Base-by-base conservation (phyloP, 2,113 vertebrate genomes). In the Hippocampus barbouri region DNA sequence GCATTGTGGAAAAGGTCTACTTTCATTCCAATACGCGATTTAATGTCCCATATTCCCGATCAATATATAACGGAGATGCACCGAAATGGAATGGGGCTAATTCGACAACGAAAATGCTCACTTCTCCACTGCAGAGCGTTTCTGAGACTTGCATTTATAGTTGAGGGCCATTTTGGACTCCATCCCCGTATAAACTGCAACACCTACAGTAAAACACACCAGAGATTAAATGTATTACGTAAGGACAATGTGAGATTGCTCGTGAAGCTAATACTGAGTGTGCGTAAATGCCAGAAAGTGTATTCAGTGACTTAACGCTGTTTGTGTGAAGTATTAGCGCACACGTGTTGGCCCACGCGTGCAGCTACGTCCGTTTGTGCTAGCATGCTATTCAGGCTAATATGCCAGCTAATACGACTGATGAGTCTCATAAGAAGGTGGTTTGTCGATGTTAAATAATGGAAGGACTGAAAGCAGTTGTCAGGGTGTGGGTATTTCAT, bases 61-160 rank as follows among this genome's bases (percentile, higher is more conserved):
- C 34, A 38, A 38, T 38, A 38, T 38, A 38, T 6, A 38, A 38
- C 34, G 34, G 5, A 38, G 5, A 38, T 38, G 34, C 34, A 38
- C 34, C 5, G 34, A 38, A 38, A 38, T 6, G 34, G 34, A 38
- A 38, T 38, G 34, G 5, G 34, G 38, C 9, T 41, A 21, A 5
- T 41, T 64, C 14, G 38, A 38, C 20, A 25, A 63, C 1, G 20
- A 16, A 71, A 49, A 54, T n/a, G 79, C 94, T 85, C 92, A 99
- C 97, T 98, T 98, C 90, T 99, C 97, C 76, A 99, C 97, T 67
- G 96, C 96, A 76, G 97, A 99, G 79, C 97, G 95, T 83, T 99
- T 99, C 91, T 99, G 97, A 75, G 97, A 99, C 90, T 99, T 99
- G 93, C 96, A 96, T 88, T 98, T 98, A 73, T 99, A 99, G 93